Evolutionary conservation across 2,113 vertebrate genomes (phyloP).

Genomic region (Tangachromis dhanisi): DNA sequence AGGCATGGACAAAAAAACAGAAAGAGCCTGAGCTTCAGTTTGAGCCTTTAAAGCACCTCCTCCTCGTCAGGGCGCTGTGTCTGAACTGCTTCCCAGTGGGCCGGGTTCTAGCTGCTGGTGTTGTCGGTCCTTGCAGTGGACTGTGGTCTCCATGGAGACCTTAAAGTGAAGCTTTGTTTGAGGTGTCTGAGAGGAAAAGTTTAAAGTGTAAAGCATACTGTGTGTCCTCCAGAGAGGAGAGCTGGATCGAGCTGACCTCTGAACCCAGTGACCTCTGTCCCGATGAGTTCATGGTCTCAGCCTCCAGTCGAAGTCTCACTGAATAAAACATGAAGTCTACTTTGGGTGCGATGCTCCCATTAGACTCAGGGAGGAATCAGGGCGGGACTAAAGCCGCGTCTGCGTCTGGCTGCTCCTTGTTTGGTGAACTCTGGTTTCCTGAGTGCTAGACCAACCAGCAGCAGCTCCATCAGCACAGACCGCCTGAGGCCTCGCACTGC

Average conservation of each 20-base stretch:
- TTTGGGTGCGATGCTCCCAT: neutral
- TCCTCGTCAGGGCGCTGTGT: neutral
- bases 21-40: neutral
- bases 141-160: constrained; percentile 51
- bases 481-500: neutral
- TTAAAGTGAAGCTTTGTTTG: constrained; percentile 17
- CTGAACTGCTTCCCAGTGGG: neutral
- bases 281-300: neutral
- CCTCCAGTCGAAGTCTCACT: neutral
- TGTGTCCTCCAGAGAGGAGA: neutral
- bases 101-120: neutral
- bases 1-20: neutral
- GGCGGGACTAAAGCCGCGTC: rapidly evolving
- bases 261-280: neutral
- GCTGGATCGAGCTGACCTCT: neutral
- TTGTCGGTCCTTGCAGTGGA: neutral
- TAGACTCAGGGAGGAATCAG: neutral
- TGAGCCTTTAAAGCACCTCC: neutral
- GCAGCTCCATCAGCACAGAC: neutral
- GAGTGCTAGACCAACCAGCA: neutral
- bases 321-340: neutral
- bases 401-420: neutral
- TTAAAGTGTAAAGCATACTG: neutral
- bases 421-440: neutral
- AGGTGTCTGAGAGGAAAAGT: neutral